These are phyloP conservation scores for Mylabris sibirica DNA, from an alignment of 2,888 invertebrate genomes.

Conservation along the genomic window DNA sequence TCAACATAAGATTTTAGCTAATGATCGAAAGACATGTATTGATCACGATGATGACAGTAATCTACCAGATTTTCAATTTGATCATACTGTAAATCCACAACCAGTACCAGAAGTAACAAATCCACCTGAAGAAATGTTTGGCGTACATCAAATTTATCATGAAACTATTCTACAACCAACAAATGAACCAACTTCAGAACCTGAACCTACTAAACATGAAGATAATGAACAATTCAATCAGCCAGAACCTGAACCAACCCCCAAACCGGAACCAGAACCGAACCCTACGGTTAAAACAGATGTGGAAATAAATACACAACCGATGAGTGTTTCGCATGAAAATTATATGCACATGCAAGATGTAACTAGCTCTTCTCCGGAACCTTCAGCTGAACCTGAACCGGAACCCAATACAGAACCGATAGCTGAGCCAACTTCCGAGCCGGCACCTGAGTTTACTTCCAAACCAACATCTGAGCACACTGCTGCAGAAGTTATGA, in stretches of 20 bases:
- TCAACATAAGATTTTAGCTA: constrained; percentile 64
- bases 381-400: constrained; percentile 45
- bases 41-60: constrained; percentile 15
- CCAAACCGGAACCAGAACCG: constrained; percentile 44
- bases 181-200: constrained; percentile 21
- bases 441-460: constrained; percentile 47
- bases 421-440: constrained; percentile 50
- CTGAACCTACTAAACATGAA: constrained; percentile 38
- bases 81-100: constrained; percentile 50
- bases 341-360: constrained; percentile 41
- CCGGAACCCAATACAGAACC: constrained; percentile 33
- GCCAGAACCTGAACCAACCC: constrained; percentile 50
- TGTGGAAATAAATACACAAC: constrained; percentile 52
- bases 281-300: background rate
- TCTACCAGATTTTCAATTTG: constrained; percentile 48
- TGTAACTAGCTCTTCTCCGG: constrained; percentile 51
- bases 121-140: constrained; percentile 16
- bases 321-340: constrained; percentile 14
- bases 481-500: constrained; percentile 48
- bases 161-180: background rate
- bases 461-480: constrained; percentile 39
- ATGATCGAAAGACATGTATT: constrained; percentile 62
- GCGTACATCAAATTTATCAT: background rate
- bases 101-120: constrained; percentile 22
- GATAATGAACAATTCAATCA: constrained; percentile 41